These are phyloP conservation scores for Ornithoptera priamus DNA, from an alignment of 2,888 invertebrate species.

Conservation along the genomic window DNA sequence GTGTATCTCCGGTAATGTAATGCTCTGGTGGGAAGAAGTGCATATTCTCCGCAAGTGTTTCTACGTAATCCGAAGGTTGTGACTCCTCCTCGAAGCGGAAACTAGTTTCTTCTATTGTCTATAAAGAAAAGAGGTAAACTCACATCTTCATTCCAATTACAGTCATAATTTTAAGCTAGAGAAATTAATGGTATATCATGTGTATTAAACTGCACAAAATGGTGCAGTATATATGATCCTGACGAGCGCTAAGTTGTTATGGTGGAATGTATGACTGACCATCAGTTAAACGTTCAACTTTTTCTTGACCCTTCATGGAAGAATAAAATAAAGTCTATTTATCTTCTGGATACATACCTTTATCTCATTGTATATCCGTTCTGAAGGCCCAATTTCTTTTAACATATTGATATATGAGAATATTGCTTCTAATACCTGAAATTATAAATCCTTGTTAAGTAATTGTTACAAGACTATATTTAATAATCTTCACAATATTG, in stretches of 20 bases:
- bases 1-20: constrained; percentile 86
- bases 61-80: constrained; percentile 88
- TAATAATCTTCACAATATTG: no score
- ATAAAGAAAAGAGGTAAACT: constrained; percentile 2
- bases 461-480: no score
- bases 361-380: constrained; percentile 86
- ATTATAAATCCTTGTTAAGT: neutral
- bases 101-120: constrained; percentile 86
- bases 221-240: no score
- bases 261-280: no score
- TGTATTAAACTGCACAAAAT: no score
- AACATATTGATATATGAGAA: constrained; percentile 90
- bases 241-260: no score
- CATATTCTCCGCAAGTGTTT: constrained; percentile 87
- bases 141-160: no score
- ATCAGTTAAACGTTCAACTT: no score
- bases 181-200: neutral
- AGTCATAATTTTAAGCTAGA: neutral
- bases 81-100: constrained; percentile 86
- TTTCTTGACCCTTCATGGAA: no score
- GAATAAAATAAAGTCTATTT: no score
- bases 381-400: constrained; percentile 82
- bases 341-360: constrained; percentile 48
- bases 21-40: constrained; percentile 89
- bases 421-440: constrained; percentile 85